A percentile compares a stretch with the other conserved stretches of the same genome.
Evolutionary conservation across 2,888 invertebrate species (phyloP).

Genomic region (Spilosoma lubricipeda): DNA sequence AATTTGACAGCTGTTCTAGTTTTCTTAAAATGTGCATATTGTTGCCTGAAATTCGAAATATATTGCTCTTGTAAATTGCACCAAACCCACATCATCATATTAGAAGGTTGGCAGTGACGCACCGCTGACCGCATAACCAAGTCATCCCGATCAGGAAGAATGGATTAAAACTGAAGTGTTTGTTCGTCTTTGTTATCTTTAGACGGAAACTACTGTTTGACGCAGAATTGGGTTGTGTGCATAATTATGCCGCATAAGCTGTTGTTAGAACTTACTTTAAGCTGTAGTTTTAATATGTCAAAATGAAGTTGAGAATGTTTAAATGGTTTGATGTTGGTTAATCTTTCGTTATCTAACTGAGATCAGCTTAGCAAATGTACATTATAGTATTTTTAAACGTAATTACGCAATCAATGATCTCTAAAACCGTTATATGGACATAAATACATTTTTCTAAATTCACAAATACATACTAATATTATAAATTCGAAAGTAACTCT

Average conservation of each 20-base stretch:
- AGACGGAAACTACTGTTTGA: slow-evolving; percentile 47
- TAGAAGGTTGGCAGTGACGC: slow-evolving; percentile 59
- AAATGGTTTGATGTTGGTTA: slow-evolving; percentile 5
- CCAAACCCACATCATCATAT: slow-evolving; percentile 46
- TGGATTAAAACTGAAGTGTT: slow-evolving; percentile 62
- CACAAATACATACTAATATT: too few species aligned
- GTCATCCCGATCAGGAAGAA: slow-evolving; percentile 73
- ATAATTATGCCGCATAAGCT: slow-evolving; percentile 30
- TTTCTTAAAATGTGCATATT: background rate
- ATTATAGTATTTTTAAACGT: background rate
- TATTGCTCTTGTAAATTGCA: slow-evolving; percentile 33
- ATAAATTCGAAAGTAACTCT: too few species aligned
- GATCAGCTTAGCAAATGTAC: background rate
- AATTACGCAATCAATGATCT: background rate
- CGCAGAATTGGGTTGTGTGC: slow-evolving; percentile 43
- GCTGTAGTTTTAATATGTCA: slow-evolving; percentile 13
- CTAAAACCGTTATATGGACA: too few species aligned
- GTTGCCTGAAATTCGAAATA: background rate
- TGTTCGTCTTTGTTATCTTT: slow-evolving; percentile 48
- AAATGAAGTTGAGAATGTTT: slow-evolving; percentile 21
- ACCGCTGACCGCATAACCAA: slow-evolving; percentile 71
- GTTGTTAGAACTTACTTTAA: slow-evolving; percentile 31
- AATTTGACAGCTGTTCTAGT: too few species aligned
- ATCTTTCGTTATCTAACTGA: background rate
- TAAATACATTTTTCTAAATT: too few species aligned